Evolutionary conservation across 2,113 vertebrate genomes (phyloP).

Genomic region (Marmota flaviventris): DNA sequence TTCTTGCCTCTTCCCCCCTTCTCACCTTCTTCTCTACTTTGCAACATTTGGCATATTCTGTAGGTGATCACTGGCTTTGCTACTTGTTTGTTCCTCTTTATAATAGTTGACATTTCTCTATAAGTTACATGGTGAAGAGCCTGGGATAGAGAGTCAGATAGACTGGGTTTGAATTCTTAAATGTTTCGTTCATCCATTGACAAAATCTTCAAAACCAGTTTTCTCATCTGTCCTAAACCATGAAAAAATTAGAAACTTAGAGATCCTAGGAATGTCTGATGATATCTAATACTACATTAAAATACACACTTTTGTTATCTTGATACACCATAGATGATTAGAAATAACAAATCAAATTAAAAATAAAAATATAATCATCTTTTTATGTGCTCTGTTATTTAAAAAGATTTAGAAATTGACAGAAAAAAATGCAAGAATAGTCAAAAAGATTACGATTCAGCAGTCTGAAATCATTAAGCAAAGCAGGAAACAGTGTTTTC

Average conservation of each 20-base stretch:
- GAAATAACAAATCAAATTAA: slow-evolving; percentile 32
- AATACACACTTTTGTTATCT: neutral
- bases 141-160: neutral
- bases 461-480: slow-evolving; percentile 34
- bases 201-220: neutral
- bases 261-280: neutral
- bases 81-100: too few species aligned
- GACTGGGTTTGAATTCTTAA: slow-evolving; percentile 20
- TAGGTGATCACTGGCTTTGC: too few species aligned
- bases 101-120: too few species aligned
- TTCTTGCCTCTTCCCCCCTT: neutral
- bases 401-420: neutral
- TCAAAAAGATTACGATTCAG: slow-evolving; percentile 11
- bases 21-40: neutral
- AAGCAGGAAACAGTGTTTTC: neutral
- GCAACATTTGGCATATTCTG: too few species aligned
- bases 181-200: neutral
- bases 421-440: slow-evolving; percentile 12
- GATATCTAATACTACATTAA: neutral
- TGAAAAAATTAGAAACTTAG: neutral
- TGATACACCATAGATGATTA: neutral
- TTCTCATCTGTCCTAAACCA: neutral
- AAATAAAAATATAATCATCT: slow-evolving; percentile 26
- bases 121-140: neutral
- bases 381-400: neutral